Evolutionary conservation across 2,888 invertebrate species (phyloP), one percentile per base, ranked within the genome.

Genomic region (Cacoxenus indagator): DNA sequence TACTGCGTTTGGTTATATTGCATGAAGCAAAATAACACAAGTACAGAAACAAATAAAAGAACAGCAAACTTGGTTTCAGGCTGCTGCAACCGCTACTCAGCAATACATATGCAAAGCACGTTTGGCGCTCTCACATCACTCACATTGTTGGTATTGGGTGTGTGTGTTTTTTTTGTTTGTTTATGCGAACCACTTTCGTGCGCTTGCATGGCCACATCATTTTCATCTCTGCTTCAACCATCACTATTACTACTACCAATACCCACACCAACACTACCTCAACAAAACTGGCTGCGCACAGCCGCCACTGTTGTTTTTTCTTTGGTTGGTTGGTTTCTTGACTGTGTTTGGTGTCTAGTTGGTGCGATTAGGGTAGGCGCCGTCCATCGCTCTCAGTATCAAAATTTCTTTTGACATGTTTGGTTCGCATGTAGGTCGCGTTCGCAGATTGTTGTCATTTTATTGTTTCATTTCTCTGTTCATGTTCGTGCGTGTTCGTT

Each of bases 401-500:
- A 81, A 85, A 83, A 84, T 83, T 85, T 82, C 85, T 78, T 84
- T 84, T 84, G 85, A 76, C 76, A 76, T 71, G 83, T 75, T 77
- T 77, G 78, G 76, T 72, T 76, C 76, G 70, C 26, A 27, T 19
- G 74, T 29, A 29, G 17, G 17, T 64, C 71, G 65, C 51, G 74
- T 73, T 57, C 68, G 51, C 66, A 67, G 70, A 65, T 67, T 48
- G 69, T 65, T 64, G 71, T 65, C 43, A 69, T 31, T 70, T 64
- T 64, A 31, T 67, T 59, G 64, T 64, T 67, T 65, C 65, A 67
- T 65, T 69, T 75, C 51, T 67, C 68, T 70, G 29, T 29, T 59
- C n/a, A 24, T 46, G 14, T 64, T 17, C 8, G 48, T 29, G 24
- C 59, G 59, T 29, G 26, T 27, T 48, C 31, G 27, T 51, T 48